These are phyloP conservation scores for Altica lythri DNA, from an alignment of 2,888 invertebrate species.

Conservation along the genomic window DNA sequence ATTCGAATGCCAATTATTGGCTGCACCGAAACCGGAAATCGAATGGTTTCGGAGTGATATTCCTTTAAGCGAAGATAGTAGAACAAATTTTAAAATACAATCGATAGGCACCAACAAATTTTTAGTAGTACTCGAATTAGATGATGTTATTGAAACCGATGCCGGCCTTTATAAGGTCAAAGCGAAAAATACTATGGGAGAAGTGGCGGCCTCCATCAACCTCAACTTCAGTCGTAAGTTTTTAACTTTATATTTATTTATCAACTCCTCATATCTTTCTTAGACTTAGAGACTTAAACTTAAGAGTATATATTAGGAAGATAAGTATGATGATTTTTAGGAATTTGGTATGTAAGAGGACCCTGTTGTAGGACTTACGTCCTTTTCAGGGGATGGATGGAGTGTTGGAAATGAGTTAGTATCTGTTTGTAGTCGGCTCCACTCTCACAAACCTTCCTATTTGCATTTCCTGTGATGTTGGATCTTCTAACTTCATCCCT, in stretches of 20 bases:
- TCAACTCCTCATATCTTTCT: no score
- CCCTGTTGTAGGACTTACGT: no score
- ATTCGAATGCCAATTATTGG: slow-evolving; percentile 90
- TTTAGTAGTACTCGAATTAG: slow-evolving; percentile 89
- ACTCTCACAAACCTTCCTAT: no score
- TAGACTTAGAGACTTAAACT: no score
- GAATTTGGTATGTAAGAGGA: no score
- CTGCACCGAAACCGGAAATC: slow-evolving; percentile 87
- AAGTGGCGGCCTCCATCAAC: slow-evolving; percentile 95
- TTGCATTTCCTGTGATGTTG: no score
- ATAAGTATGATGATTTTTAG: no score
- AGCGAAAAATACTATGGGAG: slow-evolving; percentile 96
- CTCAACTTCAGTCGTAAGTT: slow-evolving; percentile 97
- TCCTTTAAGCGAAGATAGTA: slow-evolving; percentile 78
- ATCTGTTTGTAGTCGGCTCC: no score
- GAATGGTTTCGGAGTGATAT: slow-evolving; percentile 91
- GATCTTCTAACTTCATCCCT: no score
- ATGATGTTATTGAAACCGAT: slow-evolving; percentile 94
- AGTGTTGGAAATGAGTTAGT: no score
- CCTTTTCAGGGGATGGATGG: no score
- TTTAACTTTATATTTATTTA: slow-evolving; percentile 1
- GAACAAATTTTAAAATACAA: slow-evolving; percentile 88
- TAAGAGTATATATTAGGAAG: no score
- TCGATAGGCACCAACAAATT: slow-evolving; percentile 85
- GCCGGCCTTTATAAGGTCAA: slow-evolving; percentile 96